These are phyloP conservation scores for Papilio machaon DNA, from an alignment of 1,140 invertebrate species.

Conservation along the genomic window DNA sequence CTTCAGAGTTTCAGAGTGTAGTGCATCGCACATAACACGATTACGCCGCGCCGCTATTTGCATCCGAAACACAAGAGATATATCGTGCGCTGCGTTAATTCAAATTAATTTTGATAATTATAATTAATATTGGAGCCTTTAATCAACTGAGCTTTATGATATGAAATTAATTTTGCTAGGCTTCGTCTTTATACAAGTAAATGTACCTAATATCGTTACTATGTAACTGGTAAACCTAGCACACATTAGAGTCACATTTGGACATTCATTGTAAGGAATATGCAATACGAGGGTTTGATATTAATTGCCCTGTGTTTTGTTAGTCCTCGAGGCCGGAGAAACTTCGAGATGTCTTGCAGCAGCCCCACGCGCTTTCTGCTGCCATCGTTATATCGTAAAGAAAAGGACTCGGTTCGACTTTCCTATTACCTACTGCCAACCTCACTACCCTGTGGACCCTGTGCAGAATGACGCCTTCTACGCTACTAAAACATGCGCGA, in stretches of 20 bases:
- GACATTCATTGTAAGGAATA: not conserved
- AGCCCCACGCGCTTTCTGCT: no score
- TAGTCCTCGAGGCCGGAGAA: no score
- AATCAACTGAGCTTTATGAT: not conserved
- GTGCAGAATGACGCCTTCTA: not conserved
- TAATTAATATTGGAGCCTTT: not conserved
- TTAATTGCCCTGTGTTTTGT: no score
- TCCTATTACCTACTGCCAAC: no score
- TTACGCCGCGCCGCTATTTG: not conserved
- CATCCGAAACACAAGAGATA: not conserved
- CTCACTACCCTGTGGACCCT: not conserved
- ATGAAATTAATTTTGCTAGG: not conserved
- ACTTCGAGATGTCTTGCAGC: no score
- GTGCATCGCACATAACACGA: not conserved
- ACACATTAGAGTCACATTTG: not conserved
- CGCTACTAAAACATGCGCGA: not conserved
- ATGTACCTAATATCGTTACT: not conserved
- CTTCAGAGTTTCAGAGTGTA: not conserved
- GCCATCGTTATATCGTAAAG: not conserved
- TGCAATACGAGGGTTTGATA: not conserved
- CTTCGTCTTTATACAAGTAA: not conserved
- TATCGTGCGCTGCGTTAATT: not conserved
- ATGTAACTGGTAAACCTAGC: not conserved
- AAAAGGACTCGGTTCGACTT: no score
- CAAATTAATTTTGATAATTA: slow-evolving; percentile 4